phyloP scores from a whole-genome alignment of 35 echinoderm and acorn worm genomes.

The Apostichopus californicus region DNA sequence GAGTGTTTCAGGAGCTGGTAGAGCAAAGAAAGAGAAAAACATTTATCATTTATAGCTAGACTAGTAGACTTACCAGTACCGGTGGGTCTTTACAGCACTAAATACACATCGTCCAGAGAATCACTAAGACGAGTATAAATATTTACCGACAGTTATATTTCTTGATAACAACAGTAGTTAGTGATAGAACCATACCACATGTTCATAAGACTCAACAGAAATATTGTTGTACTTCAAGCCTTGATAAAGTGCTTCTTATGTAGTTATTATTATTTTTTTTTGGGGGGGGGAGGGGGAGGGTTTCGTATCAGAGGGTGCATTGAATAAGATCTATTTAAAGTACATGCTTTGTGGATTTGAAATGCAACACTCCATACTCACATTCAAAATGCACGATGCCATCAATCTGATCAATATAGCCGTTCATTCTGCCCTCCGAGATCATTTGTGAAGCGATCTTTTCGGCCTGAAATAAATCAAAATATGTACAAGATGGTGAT shows the following conservation, averaged over 20 bases:
- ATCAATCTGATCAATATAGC: slow-evolving; percentile 97
- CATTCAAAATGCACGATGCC: slow-evolving; percentile 76
- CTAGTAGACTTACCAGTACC: neutral
- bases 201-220: too few relatives aligned
- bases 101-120: neutral
- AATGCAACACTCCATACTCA: too few relatives aligned
- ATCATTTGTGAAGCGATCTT: slow-evolving; percentile 99
- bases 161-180: too few relatives aligned
- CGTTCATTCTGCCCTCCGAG: slow-evolving; percentile 96
- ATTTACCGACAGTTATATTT: too few relatives aligned
- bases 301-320: too few relatives aligned
- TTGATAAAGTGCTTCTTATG: too few relatives aligned
- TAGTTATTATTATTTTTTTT: too few relatives aligned
- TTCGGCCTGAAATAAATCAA: slow-evolving; percentile 76
- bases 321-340: too few relatives aligned
- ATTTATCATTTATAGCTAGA: neutral
- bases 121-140: neutral
- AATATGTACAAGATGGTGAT: neutral
- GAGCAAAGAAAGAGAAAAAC: neutral
- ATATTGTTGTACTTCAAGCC: too few relatives aligned
- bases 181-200: too few relatives aligned
- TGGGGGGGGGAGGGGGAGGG: too few relatives aligned
- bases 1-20: slow-evolving; percentile 79
- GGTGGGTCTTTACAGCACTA: neutral
- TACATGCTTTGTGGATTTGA: too few relatives aligned